Evolutionary conservation across 23 tunicate species (phyloP).

Genomic region (Aplidium turbinatum): DNA sequence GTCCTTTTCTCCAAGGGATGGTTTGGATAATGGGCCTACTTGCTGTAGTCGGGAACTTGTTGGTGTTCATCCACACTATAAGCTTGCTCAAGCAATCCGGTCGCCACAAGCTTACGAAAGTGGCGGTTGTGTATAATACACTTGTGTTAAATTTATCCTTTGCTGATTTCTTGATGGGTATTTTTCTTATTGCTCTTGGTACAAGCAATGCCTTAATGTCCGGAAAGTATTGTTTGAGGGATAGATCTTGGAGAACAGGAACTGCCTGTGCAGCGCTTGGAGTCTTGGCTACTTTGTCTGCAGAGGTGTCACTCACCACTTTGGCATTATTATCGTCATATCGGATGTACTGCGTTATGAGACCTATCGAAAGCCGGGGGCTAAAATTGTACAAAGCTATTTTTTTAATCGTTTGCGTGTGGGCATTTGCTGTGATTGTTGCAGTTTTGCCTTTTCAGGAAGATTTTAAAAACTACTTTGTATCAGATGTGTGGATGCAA

Average conservation of each 20-base stretch:
- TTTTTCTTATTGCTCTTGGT: conserved; percentile 52
- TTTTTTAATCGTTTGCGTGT: conserved; percentile 24
- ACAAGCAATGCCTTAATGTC: conserved; percentile 16
- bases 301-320: conserved; percentile 55
- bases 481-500: conserved; percentile 32
- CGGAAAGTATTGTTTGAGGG: conserved; percentile 53
- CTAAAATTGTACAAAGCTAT: conserved; percentile 24
- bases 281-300: conserved; percentile 43
- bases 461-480: conserved; percentile 29
- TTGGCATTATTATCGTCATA: conserved; percentile 61
- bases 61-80: conserved; percentile 30
- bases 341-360: conserved; percentile 56
- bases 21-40: conserved; percentile 79
- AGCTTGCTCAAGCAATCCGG: background rate
- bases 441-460: conserved; percentile 43
- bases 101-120: conserved; percentile 29
- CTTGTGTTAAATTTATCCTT: conserved; percentile 55
- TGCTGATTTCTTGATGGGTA: conserved; percentile 80
- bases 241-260: conserved; percentile 70
- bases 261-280: conserved; percentile 44
- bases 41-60: conserved; percentile 49
- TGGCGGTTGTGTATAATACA: conserved; percentile 49
- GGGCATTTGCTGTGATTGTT: conserved; percentile 37
- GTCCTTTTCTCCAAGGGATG: conserved; percentile 53
- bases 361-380: conserved; percentile 56